Conservation (phyloP, 2,113 vertebrate genomes). For the Sapajus apella region DNA sequence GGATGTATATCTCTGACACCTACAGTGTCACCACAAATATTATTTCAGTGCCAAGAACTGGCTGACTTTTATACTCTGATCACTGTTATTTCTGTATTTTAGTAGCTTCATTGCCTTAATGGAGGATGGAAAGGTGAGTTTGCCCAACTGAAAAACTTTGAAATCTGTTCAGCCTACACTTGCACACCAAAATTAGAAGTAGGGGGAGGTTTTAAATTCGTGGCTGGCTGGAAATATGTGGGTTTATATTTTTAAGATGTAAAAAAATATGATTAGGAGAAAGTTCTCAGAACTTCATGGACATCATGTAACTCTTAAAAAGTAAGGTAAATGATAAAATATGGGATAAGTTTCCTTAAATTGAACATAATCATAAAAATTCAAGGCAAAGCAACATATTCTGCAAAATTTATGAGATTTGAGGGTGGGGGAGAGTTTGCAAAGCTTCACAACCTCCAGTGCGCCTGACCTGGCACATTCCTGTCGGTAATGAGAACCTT, state of each 20-base stretch:
- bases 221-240: conserved; percentile 35
- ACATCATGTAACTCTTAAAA: conserved; percentile 59
- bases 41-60: neutral
- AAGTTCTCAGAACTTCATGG: conserved; percentile 37
- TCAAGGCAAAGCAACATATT: conserved; percentile 72
- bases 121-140: conserved; percentile 15
- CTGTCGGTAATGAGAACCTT: conserved; percentile 79
- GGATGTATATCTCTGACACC: neutral
- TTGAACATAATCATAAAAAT: conserved; percentile 75
- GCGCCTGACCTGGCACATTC: conserved; percentile 75
- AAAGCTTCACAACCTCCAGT: conserved; percentile 64
- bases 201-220: neutral
- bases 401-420: conserved; percentile 73
- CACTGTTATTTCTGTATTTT: neutral
- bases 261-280: conserved; percentile 47
- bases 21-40: neutral
- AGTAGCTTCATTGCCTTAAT: conserved; percentile 10
- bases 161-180: neutral
- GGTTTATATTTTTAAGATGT: conserved; percentile 61
- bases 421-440: conserved; percentile 32
- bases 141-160: neutral
- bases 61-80: neutral
- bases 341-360: conserved; percentile 67
- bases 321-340: conserved; percentile 64
- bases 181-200: neutral